A percentile compares a stretch with the other conserved stretches of the same genome.
These are phyloP conservation scores for Gallinago solitaria DNA, from an alignment of 2,797 vertebrate species.

Conservation along the genomic window DNA sequence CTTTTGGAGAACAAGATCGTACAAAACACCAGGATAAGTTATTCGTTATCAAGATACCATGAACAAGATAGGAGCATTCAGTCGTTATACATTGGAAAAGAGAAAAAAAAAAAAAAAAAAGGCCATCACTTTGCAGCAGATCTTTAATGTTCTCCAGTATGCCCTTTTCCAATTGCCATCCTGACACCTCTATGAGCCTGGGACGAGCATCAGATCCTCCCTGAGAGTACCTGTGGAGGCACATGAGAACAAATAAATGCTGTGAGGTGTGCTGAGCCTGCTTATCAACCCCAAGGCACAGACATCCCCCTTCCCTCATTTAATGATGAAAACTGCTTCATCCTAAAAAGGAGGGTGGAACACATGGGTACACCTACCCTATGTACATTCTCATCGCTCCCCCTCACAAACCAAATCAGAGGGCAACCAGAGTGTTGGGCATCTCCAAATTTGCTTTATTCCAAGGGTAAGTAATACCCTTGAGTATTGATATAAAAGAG, in stretches of 20 bases:
- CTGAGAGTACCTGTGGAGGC: background rate
- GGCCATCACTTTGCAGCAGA: background rate
- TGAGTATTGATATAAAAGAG: too few relatives aligned
- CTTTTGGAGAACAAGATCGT: background rate
- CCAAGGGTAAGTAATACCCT: background rate
- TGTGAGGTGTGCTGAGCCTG: background rate
- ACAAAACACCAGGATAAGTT: background rate
- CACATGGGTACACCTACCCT: accelerated
- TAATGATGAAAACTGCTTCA: background rate
- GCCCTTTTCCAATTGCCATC: background rate
- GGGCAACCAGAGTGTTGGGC: background rate
- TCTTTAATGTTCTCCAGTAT: background rate
- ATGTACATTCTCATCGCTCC: background rate
- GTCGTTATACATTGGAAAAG: background rate
- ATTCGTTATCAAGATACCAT: background rate
- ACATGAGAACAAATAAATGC: background rate
- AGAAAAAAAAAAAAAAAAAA: background rate
- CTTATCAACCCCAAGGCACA: background rate
- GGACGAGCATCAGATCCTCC: background rate
- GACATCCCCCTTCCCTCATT: accelerated
- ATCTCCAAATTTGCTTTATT: background rate
- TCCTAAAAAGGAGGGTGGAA: background rate
- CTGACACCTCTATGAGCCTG: background rate
- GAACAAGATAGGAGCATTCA: background rate
- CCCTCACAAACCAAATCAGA: background rate